Base-by-base conservation (phyloP, 2,888 invertebrate species). In the Rosalia funebris region DNA sequence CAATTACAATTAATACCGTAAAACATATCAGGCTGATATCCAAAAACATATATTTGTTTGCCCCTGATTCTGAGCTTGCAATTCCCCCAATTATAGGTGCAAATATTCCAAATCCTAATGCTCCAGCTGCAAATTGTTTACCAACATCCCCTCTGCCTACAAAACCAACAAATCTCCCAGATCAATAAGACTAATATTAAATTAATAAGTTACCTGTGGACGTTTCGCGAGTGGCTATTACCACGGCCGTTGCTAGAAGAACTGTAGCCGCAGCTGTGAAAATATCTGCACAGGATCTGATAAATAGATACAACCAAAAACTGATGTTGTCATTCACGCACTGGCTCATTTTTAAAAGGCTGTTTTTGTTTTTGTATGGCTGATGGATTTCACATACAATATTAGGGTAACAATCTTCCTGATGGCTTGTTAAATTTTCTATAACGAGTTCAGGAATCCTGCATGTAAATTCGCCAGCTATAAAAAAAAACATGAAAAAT, bases 211-310 rank as follows among this genome's bases (percentile, higher is more conserved):
- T 52, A 68, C 68, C 91, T 14, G 90, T 84, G 0, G 91, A 91
- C 0, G 92, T 92, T 78, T 92, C 92, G 25, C 92, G 84, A 0
- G 92, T 92, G 0, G 92, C 92, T 62, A 92, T 91, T n/a, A 92
- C 90, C 39, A 92, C 88, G 0, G 91, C 91, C 0, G 92, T 88
- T 53, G 90, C 89, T 0, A 92, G 80, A 3, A 93, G 77, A 0
- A 91, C 88, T 3, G 91, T 81, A 0, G 87, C 89, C 0, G 91
- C 89, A 20, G 90, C 88, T 7, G 91, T 88, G 79, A 92, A 92
- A 44, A 92, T 88, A 74, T 93, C 93, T 0, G 90, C 91, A 55
- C 91, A 74, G 17, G 89, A 85, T 71, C 91, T 84, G 36, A 92
- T 84, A 7, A 88, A 77, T 34, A 91, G 81, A 75, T 93, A 94